Base-by-base conservation (phyloP, 1,140 invertebrate genomes). In the Diploscapter pachys region DNA sequence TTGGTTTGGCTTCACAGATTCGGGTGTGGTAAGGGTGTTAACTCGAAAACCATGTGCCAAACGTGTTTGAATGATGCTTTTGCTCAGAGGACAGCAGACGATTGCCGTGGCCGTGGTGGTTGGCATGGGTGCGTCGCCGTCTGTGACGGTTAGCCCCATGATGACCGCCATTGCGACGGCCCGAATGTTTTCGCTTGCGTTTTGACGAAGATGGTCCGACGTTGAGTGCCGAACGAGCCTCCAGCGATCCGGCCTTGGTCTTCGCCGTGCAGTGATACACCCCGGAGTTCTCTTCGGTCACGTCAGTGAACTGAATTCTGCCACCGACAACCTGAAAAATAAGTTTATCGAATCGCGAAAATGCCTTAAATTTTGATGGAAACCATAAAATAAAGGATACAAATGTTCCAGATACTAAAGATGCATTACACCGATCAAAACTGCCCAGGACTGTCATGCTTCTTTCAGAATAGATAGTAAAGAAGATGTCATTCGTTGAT, bases 121-220 rank as follows among this genome's bases (percentile, higher is more conserved):
- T 13, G 54, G 8, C 31, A 52, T 49, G 51, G 5, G 71, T 57
- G 31, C 72, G 63, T 55, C 79, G 69, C 61, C 79, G 73, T 66
- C 75, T 73, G 50, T 73, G 71, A 55, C 78, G 63, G 53, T 57
- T 55, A 62, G 69, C 53, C 31, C 31, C 31, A 69, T 80, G 67
- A 5, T 71, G 68, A 59, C 76, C 55, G 62, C 31, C 31, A 31
- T 31, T 31, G 31, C 75, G 68, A 67, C 69, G 53, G 13, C 70
- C 57, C 55, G 55, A 9, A 67, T 82, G 72, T 72, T 83, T 83
- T 74, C 82, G 82, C 79, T 84, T 83, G 80, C 82, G 82, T 84
- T 83, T 83, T 72, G 73, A 75, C 9, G 31, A 31, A 31, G 31
- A 31, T 9, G 75, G 50, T 13, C 83, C 82, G 13, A 85, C 80